Evolutionary conservation across 2,113 vertebrate species (phyloP), one percentile per base, ranked within the genome.

Genomic region (Cyprinus carpio): DNA sequence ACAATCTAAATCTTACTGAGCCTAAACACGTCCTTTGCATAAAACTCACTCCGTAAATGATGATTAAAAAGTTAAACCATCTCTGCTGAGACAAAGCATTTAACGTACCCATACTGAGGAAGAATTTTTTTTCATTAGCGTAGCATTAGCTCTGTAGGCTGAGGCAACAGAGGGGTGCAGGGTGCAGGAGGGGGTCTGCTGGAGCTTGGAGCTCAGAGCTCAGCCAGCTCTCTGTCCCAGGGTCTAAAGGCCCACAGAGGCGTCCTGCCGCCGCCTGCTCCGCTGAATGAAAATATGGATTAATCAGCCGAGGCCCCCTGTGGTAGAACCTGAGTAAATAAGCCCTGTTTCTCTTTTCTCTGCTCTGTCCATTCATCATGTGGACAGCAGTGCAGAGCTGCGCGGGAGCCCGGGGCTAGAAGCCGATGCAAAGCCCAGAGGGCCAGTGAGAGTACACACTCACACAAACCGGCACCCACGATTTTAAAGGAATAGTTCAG

Each of bases 251-350:
- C 65, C 34, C 43, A 65, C 77, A 37, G 54, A 60, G 76, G 77
- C 31, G 20, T 40, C 56, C 69, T 83, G 56, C 83, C 69, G 77
- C 82, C 49, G 76, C 75, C 86, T 75, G 82, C 86, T 87, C 69
- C 40, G 40, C 77, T 81, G 76, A 84, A 84, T 87, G 67, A 87
- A 87, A 81, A 87, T 74, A 81, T 60, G 56, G 83, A 87, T 87
- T 87, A 87, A 87, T 87, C 86, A 87, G 76, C 15, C 46, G 29
- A 27, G 29, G 74, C 86, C 82, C 82, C 85, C 82, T 71, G 84
- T 81, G 67, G 76, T 37, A 80, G 31, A 64, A 78, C 65, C 86
- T 87, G 77, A 62, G 69, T 64, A 87, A 87, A 87, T 72, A 84
- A 74, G 69, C 56, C 58, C 54, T 40, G 43, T 72, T 74, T 81